phyloP scores from a whole-genome alignment of 2,797 vertebrate species.

The Malurus leucopterus region DNA sequence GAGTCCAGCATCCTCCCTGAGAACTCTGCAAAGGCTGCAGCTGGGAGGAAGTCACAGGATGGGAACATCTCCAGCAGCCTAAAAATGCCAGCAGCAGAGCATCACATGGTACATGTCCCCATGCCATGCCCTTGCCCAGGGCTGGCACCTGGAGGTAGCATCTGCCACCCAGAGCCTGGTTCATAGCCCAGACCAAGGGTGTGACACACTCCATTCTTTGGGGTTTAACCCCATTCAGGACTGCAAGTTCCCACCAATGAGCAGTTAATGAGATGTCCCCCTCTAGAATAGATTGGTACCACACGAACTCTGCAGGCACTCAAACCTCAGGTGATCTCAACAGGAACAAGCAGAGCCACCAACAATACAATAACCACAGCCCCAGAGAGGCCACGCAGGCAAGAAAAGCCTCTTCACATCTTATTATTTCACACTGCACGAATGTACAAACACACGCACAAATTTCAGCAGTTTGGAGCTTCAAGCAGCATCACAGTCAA shows the following conservation, averaged over 20 bases:
- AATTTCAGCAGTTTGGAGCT: slow-evolving; percentile 26
- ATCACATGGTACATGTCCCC: not conserved
- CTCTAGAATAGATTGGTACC: not conserved
- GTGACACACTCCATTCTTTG: not conserved
- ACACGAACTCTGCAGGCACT: not conserved
- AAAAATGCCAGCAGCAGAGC: not conserved
- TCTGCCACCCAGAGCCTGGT: not conserved
- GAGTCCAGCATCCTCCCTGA: not conserved
- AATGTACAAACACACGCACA: slow-evolving; percentile 31
- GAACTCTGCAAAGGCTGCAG: not conserved
- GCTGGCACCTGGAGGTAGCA: not conserved
- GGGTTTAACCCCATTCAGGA: not conserved
- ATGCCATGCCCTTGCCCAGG: not conserved
- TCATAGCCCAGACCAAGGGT: not conserved
- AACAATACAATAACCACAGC: not conserved
- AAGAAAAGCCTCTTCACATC: not conserved
- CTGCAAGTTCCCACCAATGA: not conserved
- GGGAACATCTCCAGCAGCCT: not conserved
- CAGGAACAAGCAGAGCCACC: not conserved
- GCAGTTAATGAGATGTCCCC: not conserved
- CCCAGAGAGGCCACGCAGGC: not conserved
- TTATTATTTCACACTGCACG: not conserved
- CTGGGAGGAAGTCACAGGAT: slow-evolving; percentile 4
- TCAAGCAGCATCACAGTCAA: slow-evolving; percentile 38
- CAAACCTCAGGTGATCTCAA: not conserved